Conservation (phyloP, 2,888 invertebrate genomes). For the Cetonia aurata region DNA sequence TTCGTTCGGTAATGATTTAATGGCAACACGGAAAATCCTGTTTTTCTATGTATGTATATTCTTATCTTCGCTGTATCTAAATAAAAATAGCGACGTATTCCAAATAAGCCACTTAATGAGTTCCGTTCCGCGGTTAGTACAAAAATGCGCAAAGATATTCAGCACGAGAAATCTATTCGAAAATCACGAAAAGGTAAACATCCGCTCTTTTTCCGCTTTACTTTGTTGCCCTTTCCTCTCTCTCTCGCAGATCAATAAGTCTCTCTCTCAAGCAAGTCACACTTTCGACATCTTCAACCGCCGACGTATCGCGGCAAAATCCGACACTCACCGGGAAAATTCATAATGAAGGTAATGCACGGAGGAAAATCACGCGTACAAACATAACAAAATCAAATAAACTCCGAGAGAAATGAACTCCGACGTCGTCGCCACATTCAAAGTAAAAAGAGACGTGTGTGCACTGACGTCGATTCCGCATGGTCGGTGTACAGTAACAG, state of each 20-base stretch:
- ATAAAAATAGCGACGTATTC: too few species aligned
- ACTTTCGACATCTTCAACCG: conserved; percentile 27
- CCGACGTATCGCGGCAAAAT: conserved; percentile 34
- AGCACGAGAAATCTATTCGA: background rate
- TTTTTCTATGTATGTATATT: too few species aligned
- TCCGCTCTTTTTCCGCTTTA: conserved; percentile 1
- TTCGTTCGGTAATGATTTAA: too few species aligned
- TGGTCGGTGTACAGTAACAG: background rate
- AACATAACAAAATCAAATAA: conserved; percentile 41
- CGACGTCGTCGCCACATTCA: conserved; percentile 7
- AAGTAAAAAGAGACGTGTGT: conserved; percentile 3
- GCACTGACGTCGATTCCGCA: conserved; percentile 10
- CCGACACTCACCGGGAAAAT: conserved; percentile 28
- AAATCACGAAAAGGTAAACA: conserved; percentile 23
- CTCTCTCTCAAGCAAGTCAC: conserved; percentile 10
- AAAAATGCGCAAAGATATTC: too few species aligned
- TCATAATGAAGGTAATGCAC: conserved; percentile 38
- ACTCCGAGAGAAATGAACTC: conserved; percentile 36
- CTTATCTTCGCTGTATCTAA: too few species aligned
- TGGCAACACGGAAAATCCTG: too few species aligned
- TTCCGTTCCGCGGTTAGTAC: too few species aligned
- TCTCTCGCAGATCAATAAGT: conserved; percentile 8
- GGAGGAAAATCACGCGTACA: conserved; percentile 38
- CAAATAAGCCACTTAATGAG: too few species aligned
- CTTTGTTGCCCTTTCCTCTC: background rate